Evolutionary conservation across 2,888 invertebrate genomes (phyloP), one percentile per base, ranked within the genome.

Genomic region (Tinea pellionella): DNA sequence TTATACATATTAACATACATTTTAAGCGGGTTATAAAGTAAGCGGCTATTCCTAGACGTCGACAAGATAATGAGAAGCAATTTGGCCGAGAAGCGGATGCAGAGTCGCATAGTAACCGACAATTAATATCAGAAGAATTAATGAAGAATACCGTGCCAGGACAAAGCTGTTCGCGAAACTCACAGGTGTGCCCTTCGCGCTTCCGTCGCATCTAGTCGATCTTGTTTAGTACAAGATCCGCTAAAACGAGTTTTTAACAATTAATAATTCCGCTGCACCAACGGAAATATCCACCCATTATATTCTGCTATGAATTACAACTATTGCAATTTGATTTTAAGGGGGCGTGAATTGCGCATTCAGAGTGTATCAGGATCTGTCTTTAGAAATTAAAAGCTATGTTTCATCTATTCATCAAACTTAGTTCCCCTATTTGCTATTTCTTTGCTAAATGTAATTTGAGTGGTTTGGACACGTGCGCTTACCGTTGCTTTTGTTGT

Each of bases 261-360:
- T 77, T 78, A 78, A 74, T 74, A 71, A 68, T 65, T 62, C 66
- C 72, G 47, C 58, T 42, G 42, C 30, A 41, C 32, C 68, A 59
- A 73, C 81, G 85, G 85, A 85, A 77, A 80, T 73, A 79, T 77
- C 80, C 79, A 75, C 81, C 81, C 79, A 82, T 81, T 74, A 76
- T 64, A 72, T 80, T 70, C 72, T 80, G 80, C 80, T 78, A 78
- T 79, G 77, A 83, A 13, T n/a, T 41, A 80, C 78, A 77, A 78
- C 77, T 80, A 80, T 83, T 80, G 81, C 83, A 75, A 77, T 80
- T 74, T 77, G 72, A 75, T 76, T 77, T 74, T 7, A 55, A 71
- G 24, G 74, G 76, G 82, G 81, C 78, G 77, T 69, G 61, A 61
- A 13, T 57, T 24, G 55, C 55, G 77, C 78, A 81, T 79, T 80